Conservation (phyloP, 2,113 vertebrate genomes). For the Pelecanoides urinatrix region DNA sequence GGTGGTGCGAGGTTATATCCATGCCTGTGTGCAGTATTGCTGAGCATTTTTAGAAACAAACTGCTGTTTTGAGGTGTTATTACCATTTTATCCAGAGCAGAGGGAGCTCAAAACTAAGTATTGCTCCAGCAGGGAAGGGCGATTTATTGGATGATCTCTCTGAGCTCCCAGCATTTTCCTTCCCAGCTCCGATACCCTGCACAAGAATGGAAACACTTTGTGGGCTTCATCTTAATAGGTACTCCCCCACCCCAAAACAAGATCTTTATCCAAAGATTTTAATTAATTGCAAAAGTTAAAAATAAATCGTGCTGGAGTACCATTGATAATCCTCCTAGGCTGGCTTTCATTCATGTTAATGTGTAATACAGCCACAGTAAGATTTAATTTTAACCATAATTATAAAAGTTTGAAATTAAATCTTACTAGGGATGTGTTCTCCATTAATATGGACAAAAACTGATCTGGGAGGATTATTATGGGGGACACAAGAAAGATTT, state of each 20-base stretch:
- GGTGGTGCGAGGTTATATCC: background rate
- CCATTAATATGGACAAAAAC: conserved; percentile 81
- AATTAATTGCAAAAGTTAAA: conserved; percentile 80
- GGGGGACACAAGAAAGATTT: conserved; percentile 79
- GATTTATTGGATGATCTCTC: background rate
- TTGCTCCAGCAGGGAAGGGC: background rate
- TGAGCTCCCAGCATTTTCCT: background rate
- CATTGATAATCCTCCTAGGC: conserved; percentile 75
- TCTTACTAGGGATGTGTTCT: conserved; percentile 75
- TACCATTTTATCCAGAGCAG: background rate
- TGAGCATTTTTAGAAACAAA: background rate
- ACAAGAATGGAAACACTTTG: conserved; percentile 22
- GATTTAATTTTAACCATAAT: conserved; percentile 85
- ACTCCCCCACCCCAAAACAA: conserved; percentile 70
- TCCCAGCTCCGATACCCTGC: background rate
- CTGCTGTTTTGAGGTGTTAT: background rate
- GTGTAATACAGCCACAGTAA: conserved; percentile 77
- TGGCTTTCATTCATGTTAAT: conserved; percentile 77
- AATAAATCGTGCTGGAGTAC: conserved; percentile 70
- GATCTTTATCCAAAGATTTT: conserved; percentile 72
- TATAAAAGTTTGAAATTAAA: conserved; percentile 84
- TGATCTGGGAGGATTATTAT: conserved; percentile 80
- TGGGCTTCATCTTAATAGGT: conserved; percentile 40
- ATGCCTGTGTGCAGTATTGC: fast-evolving
- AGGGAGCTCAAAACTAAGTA: background rate